Evolutionary conservation across 2,797 vertebrate species (phyloP).

Genomic region (Catharus ustulatus): DNA sequence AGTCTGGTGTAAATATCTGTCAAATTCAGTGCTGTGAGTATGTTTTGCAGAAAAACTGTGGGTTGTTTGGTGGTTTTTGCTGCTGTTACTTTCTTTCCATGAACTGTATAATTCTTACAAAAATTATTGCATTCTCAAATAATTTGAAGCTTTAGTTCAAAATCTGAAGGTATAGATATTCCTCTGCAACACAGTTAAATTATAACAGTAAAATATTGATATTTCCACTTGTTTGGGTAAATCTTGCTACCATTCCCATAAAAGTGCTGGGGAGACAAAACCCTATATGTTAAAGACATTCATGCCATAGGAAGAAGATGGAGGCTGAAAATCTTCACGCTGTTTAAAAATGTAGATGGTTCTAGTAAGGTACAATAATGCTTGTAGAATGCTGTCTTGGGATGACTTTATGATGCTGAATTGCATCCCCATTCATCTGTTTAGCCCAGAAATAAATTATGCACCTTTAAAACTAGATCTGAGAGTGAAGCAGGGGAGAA

Average conservation of each 20-base stretch:
- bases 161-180: neutral
- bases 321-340: neutral
- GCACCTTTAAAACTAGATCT: no score
- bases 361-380: no score
- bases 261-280: neutral
- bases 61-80: accelerated
- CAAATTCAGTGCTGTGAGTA: neutral
- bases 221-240: neutral
- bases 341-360: neutral
- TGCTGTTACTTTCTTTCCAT: neutral
- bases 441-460: no score
- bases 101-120: neutral
- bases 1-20: neutral
- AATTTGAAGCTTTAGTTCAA: neutral
- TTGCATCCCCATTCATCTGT: no score
- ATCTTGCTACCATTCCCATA: neutral
- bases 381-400: neutral
- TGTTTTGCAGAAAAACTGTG: neutral
- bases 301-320: neutral
- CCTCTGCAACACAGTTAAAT: neutral
- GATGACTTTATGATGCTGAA: no score
- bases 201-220: neutral
- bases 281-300: neutral
- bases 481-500: no score
- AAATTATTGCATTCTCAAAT: neutral